Evolutionary conservation across 2,888 invertebrate genomes (phyloP).

Genomic region (Sepioteuthis lessoniana): DNA sequence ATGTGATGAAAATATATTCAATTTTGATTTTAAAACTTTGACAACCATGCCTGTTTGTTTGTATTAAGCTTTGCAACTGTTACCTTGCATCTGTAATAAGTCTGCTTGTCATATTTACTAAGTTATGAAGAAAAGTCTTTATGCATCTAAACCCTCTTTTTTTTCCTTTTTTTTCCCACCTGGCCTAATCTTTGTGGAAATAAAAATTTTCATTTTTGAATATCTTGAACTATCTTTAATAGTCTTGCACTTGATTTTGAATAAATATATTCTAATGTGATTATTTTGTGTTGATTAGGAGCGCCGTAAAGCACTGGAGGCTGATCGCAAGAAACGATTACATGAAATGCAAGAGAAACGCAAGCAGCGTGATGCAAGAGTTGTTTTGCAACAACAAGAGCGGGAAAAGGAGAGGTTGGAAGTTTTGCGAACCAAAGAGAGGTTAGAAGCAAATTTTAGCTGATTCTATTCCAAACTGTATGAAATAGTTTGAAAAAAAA

Average conservation of each 20-base stretch:
- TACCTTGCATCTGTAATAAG: too few relatives aligned
- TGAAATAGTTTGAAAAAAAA: too few relatives aligned
- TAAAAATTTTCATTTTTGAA: neutral
- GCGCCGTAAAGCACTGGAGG: constrained; percentile 87
- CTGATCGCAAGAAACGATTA: constrained; percentile 82
- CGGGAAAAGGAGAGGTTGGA: constrained; percentile 85
- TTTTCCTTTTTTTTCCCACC: too few relatives aligned
- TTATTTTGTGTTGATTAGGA: constrained; percentile 76
- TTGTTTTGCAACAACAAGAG: constrained; percentile 85
- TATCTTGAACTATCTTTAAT: neutral
- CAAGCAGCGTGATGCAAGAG: constrained; percentile 85
- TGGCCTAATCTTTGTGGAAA: neutral
- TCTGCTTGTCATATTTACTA: too few relatives aligned
- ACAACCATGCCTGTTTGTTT: too few relatives aligned
- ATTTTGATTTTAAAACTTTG: too few relatives aligned
- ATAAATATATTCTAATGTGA: neutral
- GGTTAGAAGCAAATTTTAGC: constrained; percentile 55
- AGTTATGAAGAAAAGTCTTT: too few relatives aligned
- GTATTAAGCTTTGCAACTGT: too few relatives aligned
- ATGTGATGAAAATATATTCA: too few relatives aligned
- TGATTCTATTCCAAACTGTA: neutral
- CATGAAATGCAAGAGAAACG: constrained; percentile 83
- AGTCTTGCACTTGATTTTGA: neutral
- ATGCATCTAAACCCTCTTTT: too few relatives aligned
- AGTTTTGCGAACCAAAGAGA: constrained; percentile 85